Evolutionary conservation across 2,888 invertebrate genomes (phyloP).

Genomic region (Drosophila subsilvestris): DNA sequence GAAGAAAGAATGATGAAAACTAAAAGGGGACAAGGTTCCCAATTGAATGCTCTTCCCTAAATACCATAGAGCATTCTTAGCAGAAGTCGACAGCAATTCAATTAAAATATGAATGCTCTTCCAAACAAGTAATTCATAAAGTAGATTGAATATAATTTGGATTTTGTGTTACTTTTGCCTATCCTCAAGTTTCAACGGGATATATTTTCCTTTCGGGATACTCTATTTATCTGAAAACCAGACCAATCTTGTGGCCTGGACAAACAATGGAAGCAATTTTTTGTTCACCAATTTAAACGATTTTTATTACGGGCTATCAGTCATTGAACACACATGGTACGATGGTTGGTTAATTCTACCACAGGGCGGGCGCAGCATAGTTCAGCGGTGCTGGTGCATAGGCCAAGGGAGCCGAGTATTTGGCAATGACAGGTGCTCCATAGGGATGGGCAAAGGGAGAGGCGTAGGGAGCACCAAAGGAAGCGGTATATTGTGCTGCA

Average conservation of each 20-base stretch:
- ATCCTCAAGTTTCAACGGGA: too few relatives aligned
- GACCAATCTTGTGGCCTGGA: slow-evolving; percentile 10
- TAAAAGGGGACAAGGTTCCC: not conserved
- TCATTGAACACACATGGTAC: slow-evolving; percentile 51
- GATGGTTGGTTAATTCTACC: slow-evolving; percentile 54
- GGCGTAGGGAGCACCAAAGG: slow-evolving; percentile 41
- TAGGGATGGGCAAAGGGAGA: slow-evolving; percentile 46
- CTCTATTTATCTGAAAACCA: slow-evolving; percentile 2
- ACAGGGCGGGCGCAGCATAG: slow-evolving; percentile 64
- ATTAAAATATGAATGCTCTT: not conserved
- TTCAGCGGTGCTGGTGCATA: slow-evolving; percentile 57
- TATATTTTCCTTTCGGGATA: not conserved
- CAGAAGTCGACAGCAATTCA: not conserved
- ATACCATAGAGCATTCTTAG: not conserved
- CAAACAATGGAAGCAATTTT: slow-evolving; percentile 46
- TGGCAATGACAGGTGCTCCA: slow-evolving; percentile 55
- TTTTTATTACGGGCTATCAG: slow-evolving; percentile 75
- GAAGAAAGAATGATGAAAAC: not conserved
- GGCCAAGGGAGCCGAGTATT: slow-evolving; percentile 55
- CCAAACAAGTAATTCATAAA: not conserved
- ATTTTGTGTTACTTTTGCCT: not conserved
- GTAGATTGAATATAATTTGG: not conserved
- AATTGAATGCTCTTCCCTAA: not conserved
- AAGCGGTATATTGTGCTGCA: slow-evolving; percentile 35
- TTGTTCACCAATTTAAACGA: slow-evolving; percentile 50